Base-by-base conservation (phyloP, 1,140 invertebrate species). In the Drosophila parabipectinata region DNA sequence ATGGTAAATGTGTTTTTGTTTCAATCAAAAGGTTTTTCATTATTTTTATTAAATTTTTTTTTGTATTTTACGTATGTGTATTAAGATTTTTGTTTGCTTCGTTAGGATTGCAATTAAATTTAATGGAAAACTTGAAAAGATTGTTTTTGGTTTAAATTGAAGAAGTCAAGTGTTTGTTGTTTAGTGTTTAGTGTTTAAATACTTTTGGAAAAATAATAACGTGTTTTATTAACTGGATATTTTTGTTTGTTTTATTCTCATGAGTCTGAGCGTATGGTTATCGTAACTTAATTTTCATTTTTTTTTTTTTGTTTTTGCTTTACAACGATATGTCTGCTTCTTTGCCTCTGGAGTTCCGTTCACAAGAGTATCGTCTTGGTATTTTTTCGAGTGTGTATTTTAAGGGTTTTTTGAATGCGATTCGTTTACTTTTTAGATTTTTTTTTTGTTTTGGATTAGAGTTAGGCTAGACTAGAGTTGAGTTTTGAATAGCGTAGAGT, bases 111-210 rank as follows among this genome's bases (percentile, higher is more conserved):
- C 52, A 79, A 79, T 90, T 90, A 90, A 79, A 90, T 77, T 82
- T 87, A 89, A 84, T 89, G 85, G 85, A 90, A 90, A 90, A 90
- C 85, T 90, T 90, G 80, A 90, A 90, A 85, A 67, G 77, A 90
- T 90, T 90, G 85, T 90, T 72, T 89, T 81, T 60, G 63, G 68
- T 90, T 84, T 62, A 79, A 84, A 71, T 89, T 64, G 59, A 73
- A 84, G 64, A 87, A 72, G 60, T 69, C 57, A 60, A 68, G 56
- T 50, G 55, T 74, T 48, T 67, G 30, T 63, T 61, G 58, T 72
- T 32, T 47, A 28, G 26, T 28, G 26, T 39, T 61, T 61, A 21
- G 59, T 71, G 67, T 55, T 30, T 63, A 10, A 32, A n/a, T 24
- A 21, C 34, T 54, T 66, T 68, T 21, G 21, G 4, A 24, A 66